Conservation (phyloP, 2,113 vertebrate genomes). For the Callipepla californica region DNA sequence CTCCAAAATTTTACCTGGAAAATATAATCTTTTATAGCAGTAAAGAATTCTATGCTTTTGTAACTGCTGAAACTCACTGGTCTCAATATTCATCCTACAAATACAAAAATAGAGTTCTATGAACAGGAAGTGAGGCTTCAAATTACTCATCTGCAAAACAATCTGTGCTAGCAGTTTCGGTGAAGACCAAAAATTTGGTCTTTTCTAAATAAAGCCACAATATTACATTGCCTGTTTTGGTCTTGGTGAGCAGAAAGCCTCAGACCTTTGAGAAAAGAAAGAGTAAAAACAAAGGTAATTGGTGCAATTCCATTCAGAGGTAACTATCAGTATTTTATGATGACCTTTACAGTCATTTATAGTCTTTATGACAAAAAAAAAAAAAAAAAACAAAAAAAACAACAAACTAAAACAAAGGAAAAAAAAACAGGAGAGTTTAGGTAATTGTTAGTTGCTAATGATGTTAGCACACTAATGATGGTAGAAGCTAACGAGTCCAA, state of each 20-base stretch:
- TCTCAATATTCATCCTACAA: not conserved
- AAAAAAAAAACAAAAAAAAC: not conserved
- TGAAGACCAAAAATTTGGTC: not conserved
- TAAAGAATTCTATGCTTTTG: not conserved
- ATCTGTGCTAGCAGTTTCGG: not conserved
- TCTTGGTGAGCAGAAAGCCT: not conserved
- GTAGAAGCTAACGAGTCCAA: not conserved
- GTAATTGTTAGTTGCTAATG: not conserved
- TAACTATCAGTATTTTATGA: not conserved
- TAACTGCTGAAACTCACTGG: conserved; percentile 25
- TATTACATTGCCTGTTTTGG: not conserved
- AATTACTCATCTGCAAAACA: not conserved
- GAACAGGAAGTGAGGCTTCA: not conserved
- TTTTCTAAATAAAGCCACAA: not conserved
- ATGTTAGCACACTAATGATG: not conserved
- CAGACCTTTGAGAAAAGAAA: not conserved
- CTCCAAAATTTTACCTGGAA: not conserved
- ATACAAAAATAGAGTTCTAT: accelerated
- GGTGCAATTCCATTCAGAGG: not conserved
- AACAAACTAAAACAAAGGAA: no score
- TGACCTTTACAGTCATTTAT: no score
- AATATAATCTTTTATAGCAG: accelerated
- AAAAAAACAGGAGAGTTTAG: not conserved
- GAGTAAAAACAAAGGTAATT: not conserved
- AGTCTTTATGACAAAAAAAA: no score